Evolutionary conservation across 92 coral and sea anemone genomes (phyloP), one percentile per base, ranked within the genome.

Genomic region (Paragorgia papillata): DNA sequence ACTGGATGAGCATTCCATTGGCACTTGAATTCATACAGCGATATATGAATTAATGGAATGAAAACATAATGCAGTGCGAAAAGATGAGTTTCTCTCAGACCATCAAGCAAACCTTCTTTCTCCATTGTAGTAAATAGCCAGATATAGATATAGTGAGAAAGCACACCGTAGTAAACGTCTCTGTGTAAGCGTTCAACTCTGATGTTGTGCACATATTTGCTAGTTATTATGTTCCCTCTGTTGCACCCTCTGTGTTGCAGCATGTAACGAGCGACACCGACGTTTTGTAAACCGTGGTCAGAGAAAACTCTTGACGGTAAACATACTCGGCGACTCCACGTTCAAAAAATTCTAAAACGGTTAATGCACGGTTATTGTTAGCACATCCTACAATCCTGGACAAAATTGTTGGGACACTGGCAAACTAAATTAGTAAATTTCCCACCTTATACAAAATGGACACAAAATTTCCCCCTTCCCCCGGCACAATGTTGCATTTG

Each of bases 291-390:
- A 22, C 84, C 84, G 58, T 83, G 82, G 69, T 86, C 81, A 48
- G 69, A 73, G 27, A 84, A 59, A n/a, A 86, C 90, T 22, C 84
- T 79, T 33, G 85, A 87, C 37, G 88, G 88, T n/a, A 87, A n/a
- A n/a, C n/a, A n/a, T n/a, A n/a, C n/a, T n/a, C n/a, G n/a, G n/a
- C n/a, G n/a, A n/a, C n/a, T n/a, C n/a, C n/a, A n/a, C n/a, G n/a
- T n/a, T n/a, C n/a, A n/a, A n/a, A n/a, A n/a, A n/a, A n/a, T n/a
- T n/a, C n/a, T n/a, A n/a, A n/a, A n/a, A n/a, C n/a, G n/a, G n/a
- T n/a, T n/a, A n/a, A n/a, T n/a, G n/a, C n/a, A n/a, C n/a, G n/a
- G n/a, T n/a, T n/a, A n/a, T n/a, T n/a, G n/a, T n/a, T n/a, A n/a
- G n/a, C n/a, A n/a, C n/a, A n/a, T n/a, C n/a, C n/a, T n/a, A n/a